phyloP scores from a whole-genome alignment of 2,888 invertebrate species.

The Drosophila neotestacea region DNA sequence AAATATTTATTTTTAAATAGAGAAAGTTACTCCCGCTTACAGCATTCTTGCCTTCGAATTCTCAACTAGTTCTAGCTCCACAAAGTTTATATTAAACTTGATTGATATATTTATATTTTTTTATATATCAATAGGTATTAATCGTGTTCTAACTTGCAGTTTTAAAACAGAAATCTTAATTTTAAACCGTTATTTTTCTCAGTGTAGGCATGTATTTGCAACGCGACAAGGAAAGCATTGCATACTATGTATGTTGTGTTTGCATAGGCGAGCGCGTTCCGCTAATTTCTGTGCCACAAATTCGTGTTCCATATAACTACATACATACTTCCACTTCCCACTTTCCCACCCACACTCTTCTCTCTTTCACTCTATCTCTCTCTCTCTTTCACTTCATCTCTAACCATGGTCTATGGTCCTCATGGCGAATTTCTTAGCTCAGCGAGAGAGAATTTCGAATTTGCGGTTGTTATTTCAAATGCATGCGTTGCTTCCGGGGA shows the following conservation, averaged over 20 bases:
- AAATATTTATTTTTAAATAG: no score
- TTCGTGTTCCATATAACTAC: constrained; percentile 22
- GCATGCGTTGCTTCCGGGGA: constrained; percentile 40
- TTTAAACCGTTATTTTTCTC: constrained; percentile 3
- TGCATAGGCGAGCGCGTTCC: constrained; percentile 39
- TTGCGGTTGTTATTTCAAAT: constrained; percentile 46
- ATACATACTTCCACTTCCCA: no score
- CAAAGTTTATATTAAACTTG: no score
- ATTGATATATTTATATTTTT: no score
- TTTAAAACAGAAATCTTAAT: no score
- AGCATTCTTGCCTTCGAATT: no score
- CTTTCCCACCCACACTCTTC: background rate
- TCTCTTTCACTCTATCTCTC: background rate
- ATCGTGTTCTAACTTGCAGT: no score
- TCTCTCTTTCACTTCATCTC: background rate
- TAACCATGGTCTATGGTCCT: background rate
- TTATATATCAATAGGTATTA: no score
- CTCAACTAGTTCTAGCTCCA: no score
- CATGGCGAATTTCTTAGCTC: constrained; percentile 37
- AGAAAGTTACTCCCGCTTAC: no score
- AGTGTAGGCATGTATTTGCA: background rate
- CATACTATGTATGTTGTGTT: constrained; percentile 30
- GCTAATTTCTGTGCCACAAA: constrained; percentile 50
- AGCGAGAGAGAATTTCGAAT: constrained; percentile 48
- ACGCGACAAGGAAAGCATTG: constrained; percentile 1